Evolutionary conservation across 2,888 invertebrate genomes (phyloP).

Genomic region (Polymixis lichenea): DNA sequence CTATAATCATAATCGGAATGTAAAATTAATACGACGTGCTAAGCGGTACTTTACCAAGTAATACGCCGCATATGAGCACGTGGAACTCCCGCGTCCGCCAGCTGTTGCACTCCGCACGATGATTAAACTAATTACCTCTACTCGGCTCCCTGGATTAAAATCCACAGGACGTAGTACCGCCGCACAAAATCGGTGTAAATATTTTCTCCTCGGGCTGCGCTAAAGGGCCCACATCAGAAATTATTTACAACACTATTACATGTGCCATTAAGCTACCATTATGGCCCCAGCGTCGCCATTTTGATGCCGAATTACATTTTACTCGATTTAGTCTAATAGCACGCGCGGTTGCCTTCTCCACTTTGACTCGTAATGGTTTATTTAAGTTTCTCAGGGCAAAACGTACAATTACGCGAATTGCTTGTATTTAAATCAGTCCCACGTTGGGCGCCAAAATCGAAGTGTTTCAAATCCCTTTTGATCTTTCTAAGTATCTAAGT

Average conservation of each 20-base stretch:
- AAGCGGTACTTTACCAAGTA: constrained; percentile 2
- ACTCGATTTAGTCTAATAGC: constrained; percentile 80
- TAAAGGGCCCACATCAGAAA: constrained; percentile 64
- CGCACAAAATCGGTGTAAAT: constrained; percentile 54
- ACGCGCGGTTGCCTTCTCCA: constrained; percentile 71
- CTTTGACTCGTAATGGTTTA: constrained; percentile 72
- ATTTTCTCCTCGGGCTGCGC: constrained; percentile 51
- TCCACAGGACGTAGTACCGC: constrained; percentile 26
- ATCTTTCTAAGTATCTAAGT: constrained; percentile 32
- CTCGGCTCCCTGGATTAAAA: constrained; percentile 46
- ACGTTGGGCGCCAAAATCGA: constrained; percentile 70
- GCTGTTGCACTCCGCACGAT: constrained; percentile 47
- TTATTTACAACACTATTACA: constrained; percentile 81
- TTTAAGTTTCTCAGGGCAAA: constrained; percentile 67
- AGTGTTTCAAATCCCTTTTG: constrained; percentile 7
- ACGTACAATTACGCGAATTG: constrained; percentile 58
- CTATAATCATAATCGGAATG: background rate
- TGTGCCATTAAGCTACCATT: constrained; percentile 80
- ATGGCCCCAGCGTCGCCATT: constrained; percentile 73
- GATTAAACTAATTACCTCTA: constrained; percentile 65
- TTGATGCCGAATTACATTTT: constrained; percentile 79
- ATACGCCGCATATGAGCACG: constrained; percentile 13
- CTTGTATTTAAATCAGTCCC: constrained; percentile 62
- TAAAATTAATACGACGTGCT: constrained; percentile 11
- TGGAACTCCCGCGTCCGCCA: constrained; percentile 21